Evolutionary conservation across 2,888 invertebrate genomes (phyloP), one percentile per base, ranked within the genome.

Genomic region (Argyra leucocephala): DNA sequence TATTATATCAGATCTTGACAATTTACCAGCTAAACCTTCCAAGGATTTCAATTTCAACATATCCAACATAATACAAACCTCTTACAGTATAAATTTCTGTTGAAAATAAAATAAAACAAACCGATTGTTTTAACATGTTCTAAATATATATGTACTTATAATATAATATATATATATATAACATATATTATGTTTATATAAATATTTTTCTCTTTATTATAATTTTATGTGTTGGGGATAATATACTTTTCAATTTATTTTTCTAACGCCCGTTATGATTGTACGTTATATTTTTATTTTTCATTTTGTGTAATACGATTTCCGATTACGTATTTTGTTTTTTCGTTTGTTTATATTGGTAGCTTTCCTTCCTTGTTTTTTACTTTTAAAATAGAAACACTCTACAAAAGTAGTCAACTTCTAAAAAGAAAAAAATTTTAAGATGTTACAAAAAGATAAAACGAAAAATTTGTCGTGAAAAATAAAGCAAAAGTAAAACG

Each of bases 1-100:
- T 48, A n/a, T 48, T 18, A 48, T 48, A 24, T 59, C 59, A 59
- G 59, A 21, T 61, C 61, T 26, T 26, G 61, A 24, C 21, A 61
- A 61, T 61, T 61, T 61, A 61, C 31, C 61, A 26, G 61, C 61
- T 61, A 61, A 21, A 61, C 61, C 26, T n/a, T 61, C 61, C n/a
- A 61, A 61, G 10, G 61, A 26, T 61, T 24, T 9, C 24, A 61
- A 26, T 26, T 48, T 48, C 48, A 48, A 48, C 48, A 48, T 48
- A 48, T 48, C 48, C 48, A 48, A 48, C 48, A 48, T 48, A 48
- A 48, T 48, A 48, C 18, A 18, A 48, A 18, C 9, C 15, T 48
- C 12, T 48, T 48, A 48, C 18, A 48, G 48, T 48, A 18, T 48
- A 48, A 48, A 48, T 18, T 48, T 48, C 15, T 48, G 48, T 48